phyloP scores from a whole-genome alignment of 1,140 invertebrate genomes.

The Nomia melanderi region DNA sequence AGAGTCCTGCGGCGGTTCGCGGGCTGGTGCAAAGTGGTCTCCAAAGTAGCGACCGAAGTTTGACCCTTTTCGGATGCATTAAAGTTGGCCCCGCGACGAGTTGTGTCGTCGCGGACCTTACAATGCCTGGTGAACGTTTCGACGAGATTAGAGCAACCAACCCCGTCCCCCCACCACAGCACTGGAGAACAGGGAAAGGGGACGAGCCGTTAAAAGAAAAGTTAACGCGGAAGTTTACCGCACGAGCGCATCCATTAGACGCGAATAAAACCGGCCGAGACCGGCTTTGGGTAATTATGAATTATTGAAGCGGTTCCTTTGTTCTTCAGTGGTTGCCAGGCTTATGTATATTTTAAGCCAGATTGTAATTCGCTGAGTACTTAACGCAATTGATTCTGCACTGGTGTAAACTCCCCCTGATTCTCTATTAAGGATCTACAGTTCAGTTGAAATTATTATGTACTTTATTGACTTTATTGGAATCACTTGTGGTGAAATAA shows the following conservation, averaged over 20 bases:
- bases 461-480: too few species aligned
- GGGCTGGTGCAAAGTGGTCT: conserved; percentile 51
- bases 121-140: conserved; percentile 38
- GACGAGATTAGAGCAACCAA: conserved; percentile 40
- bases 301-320: conserved; percentile 10
- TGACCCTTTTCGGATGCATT: conserved; percentile 67
- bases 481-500: too few species aligned
- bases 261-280: conserved; percentile 26
- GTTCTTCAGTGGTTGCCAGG: background rate
- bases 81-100: conserved; percentile 56
- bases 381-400: background rate
- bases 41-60: conserved; percentile 61
- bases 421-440: too few species aligned
- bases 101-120: conserved; percentile 32
- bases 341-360: conserved; percentile 9
- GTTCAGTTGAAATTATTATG: too few species aligned
- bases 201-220: conserved; percentile 38
- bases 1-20: conserved; percentile 36
- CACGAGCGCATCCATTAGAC: conserved; percentile 41
- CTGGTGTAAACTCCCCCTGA: too few species aligned
- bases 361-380: background rate
- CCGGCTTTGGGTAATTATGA: conserved; percentile 25
- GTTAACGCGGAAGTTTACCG: conserved; percentile 54
- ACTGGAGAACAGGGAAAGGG: background rate
- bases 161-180: background rate